Percentiles rank a stretch among this genome's conserved stretches.
These are phyloP conservation scores for Melitaea athalia DNA, from an alignment of 2,888 invertebrate genomes.

Conservation along the genomic window DNA sequence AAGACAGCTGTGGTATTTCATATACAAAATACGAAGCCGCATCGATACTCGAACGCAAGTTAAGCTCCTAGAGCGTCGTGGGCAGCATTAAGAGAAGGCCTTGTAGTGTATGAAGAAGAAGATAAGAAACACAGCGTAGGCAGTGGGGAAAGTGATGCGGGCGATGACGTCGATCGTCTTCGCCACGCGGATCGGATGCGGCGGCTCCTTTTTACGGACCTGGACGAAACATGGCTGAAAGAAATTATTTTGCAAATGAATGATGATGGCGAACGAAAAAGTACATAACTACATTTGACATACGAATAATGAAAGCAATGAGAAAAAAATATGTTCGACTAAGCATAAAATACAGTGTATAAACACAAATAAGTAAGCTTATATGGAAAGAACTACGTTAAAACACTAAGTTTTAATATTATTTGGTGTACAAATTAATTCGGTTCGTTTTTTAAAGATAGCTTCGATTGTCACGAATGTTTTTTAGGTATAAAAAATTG, in stretches of 20 bases:
- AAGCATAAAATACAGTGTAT: neutral
- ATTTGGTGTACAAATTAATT: too few species aligned
- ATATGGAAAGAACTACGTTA: too few species aligned
- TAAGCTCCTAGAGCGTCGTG: conserved; percentile 55
- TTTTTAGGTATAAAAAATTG: too few species aligned
- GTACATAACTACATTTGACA: conserved; percentile 24
- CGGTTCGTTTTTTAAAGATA: too few species aligned
- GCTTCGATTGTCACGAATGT: too few species aligned
- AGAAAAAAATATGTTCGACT: neutral
- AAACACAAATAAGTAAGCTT: too few species aligned
- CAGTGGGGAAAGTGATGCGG: conserved; percentile 95
- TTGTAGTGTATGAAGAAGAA: conserved; percentile 98
- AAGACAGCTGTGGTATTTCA: conserved; percentile 57
- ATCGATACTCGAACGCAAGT: conserved; percentile 57
- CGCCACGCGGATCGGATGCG: conserved; percentile 95
- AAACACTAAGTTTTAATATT: too few species aligned
- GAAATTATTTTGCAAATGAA: conserved; percentile 72
- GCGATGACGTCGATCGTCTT: conserved; percentile 97
- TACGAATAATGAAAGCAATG: conserved; percentile 10
- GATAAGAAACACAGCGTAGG: conserved; percentile 95
- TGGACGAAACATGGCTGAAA: conserved; percentile 91
- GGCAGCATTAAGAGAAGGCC: conserved; percentile 87
- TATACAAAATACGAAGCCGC: conserved; percentile 57
- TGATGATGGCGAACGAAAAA: conserved; percentile 60
- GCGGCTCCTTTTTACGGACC: conserved; percentile 95